Conservation (phyloP, 2,888 invertebrate genomes). For the Athalia cordata region DNA sequence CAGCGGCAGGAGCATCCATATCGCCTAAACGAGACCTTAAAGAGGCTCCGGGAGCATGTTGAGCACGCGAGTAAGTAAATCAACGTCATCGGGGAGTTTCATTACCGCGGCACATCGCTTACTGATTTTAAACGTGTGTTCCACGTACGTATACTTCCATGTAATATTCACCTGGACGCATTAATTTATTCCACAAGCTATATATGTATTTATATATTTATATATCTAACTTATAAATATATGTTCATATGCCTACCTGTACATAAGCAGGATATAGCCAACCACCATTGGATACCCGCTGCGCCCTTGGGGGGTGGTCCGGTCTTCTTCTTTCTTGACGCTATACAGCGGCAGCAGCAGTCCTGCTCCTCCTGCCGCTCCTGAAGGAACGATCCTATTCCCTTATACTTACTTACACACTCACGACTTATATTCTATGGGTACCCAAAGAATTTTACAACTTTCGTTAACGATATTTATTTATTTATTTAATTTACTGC, state of each 20-base stretch:
- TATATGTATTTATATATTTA: constrained; percentile 5
- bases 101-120: constrained; percentile 47
- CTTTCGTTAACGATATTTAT: too few relatives aligned
- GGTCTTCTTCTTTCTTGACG: constrained; percentile 34
- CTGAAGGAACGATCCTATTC: constrained; percentile 55
- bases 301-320: constrained; percentile 65
- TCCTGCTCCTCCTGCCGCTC: constrained; percentile 48
- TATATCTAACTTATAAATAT: not conserved
- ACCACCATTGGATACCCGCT: constrained; percentile 53
- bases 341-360: not conserved
- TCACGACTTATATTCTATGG: too few relatives aligned
- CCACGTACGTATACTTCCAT: too few relatives aligned
- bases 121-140: not conserved
- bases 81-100: constrained; percentile 68
- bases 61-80: constrained; percentile 65
- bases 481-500: too few relatives aligned
- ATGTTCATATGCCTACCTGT: not conserved
- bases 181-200: not conserved
- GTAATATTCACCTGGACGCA: too few relatives aligned
- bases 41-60: constrained; percentile 52
- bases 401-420: too few relatives aligned
- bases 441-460: too few relatives aligned
- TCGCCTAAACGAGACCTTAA: constrained; percentile 21
- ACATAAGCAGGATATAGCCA: not conserved
- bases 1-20: constrained; percentile 29